phyloP scores from a whole-genome alignment of 2,888 invertebrate species.

The Ashinkailepas kermadecensis region DNA sequence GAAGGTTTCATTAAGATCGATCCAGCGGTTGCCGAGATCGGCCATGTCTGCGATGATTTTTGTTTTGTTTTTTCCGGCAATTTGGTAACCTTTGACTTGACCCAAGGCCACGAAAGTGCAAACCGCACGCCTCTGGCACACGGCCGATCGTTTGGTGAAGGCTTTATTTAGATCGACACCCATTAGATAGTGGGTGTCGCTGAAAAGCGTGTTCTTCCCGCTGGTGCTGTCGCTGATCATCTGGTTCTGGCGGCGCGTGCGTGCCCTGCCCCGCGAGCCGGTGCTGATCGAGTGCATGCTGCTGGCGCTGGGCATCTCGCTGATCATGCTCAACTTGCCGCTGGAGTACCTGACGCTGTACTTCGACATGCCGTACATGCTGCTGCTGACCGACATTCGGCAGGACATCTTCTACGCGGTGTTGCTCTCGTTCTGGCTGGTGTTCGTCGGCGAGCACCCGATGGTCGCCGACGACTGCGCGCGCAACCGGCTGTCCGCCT shows the following conservation, averaged over 20 bases:
- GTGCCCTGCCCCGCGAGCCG: conserved; percentile 72
- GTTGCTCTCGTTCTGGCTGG: conserved; percentile 92
- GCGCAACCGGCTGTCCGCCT: conserved; percentile 69
- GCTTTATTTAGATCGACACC: no score
- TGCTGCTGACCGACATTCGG: conserved; percentile 83
- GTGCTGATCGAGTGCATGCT: conserved; percentile 91
- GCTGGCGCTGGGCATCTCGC: conserved; percentile 70
- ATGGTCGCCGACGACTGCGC: conserved; percentile 56
- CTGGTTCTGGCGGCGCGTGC: conserved; percentile 92
- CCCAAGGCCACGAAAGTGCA: no score
- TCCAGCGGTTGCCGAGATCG: no score
- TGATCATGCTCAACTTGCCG: conserved; percentile 84
- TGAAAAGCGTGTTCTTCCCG: conserved; percentile 89
- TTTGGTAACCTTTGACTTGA: no score
- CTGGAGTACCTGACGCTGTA: conserved; percentile 83
- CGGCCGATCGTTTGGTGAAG: no score
- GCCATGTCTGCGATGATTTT: no score
- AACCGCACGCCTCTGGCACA: no score
- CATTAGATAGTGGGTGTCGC: conserved; percentile 83
- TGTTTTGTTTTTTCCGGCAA: no score
- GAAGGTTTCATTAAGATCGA: no score
- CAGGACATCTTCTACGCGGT: conserved; percentile 96
- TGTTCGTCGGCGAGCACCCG: conserved; percentile 98
- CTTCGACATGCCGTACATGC: conserved; percentile 91
- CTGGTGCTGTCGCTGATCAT: conserved; percentile 68